phyloP scores from a whole-genome alignment of 2,888 invertebrate genomes.

The Lysandra coridon region DNA sequence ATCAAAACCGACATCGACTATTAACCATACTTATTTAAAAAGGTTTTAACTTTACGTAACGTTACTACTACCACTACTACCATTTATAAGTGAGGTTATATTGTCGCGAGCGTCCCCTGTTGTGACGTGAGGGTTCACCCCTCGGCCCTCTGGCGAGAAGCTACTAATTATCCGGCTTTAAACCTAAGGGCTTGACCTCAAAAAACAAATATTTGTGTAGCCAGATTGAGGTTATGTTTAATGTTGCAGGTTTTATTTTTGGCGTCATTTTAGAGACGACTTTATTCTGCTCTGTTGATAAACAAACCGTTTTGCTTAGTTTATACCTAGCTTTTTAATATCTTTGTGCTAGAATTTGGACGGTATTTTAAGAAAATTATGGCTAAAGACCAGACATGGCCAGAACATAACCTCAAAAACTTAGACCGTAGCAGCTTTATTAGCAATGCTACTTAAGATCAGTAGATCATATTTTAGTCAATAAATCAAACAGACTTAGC shows the following conservation, averaged over 20 bases:
- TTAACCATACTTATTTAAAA: no score
- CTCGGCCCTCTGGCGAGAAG: slow-evolving; percentile 12
- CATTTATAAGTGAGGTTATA: not conserved
- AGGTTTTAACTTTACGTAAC: no score
- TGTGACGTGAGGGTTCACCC: not conserved
- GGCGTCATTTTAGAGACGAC: not conserved
- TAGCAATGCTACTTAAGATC: not conserved
- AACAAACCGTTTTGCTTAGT: not conserved
- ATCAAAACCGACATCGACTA: no score
- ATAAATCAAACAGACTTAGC: slow-evolving; percentile 17
- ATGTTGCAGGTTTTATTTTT: not conserved
- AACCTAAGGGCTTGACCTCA: slow-evolving; percentile 17
- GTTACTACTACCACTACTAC: not conserved
- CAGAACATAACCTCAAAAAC: no score
- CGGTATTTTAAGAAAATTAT: no score
- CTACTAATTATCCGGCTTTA: slow-evolving; percentile 28
- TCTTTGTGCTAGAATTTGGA: no score
- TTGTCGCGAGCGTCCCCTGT: slow-evolving; percentile 2
- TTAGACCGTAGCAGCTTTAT: not conserved
- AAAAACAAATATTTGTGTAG: slow-evolving; percentile 13
- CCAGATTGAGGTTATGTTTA: not conserved
- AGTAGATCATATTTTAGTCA: not conserved
- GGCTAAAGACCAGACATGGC: no score
- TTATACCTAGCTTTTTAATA: not conserved
- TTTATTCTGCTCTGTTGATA: not conserved